Percentiles rank a stretch among this genome's conserved stretches.
Evolutionary conservation across 2,888 invertebrate genomes (phyloP).

Genomic region (Aporophyla lueneburgensis): DNA sequence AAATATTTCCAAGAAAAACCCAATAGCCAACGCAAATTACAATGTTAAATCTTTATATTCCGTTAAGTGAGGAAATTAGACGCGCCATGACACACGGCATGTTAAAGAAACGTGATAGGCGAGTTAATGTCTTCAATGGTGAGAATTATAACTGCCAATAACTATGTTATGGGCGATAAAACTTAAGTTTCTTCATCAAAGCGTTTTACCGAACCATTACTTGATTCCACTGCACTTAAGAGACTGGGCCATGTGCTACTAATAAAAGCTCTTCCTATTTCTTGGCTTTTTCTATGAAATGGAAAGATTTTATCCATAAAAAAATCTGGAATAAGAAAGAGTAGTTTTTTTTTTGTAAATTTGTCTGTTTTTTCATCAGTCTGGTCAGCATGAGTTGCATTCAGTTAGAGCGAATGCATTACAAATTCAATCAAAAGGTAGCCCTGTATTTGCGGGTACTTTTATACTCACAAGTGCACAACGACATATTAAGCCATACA

Average conservation of each 20-base stretch:
- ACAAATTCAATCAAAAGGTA: not conserved
- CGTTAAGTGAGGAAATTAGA: not conserved
- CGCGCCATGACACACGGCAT: not conserved
- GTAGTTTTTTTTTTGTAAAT: not conserved
- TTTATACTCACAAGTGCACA: no score
- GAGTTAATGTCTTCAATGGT: slow-evolving; percentile 11
- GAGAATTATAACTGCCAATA: slow-evolving; percentile 32
- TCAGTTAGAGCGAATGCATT: not conserved
- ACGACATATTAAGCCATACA: no score
- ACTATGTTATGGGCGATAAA: slow-evolving; percentile 31
- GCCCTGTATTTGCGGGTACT: no score
- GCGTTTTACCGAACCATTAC: not conserved
- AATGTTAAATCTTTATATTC: not conserved
- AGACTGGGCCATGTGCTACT: slow-evolving; percentile 4
- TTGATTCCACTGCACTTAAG: not conserved
- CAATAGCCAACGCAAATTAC: not conserved
- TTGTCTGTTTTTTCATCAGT: not conserved
- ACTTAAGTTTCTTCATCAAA: slow-evolving; percentile 2
- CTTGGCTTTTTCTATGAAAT: not conserved
- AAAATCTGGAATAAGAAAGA: not conserved
- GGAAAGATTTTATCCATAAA: not conserved
- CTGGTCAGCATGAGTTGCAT: not conserved
- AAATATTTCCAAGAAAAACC: slow-evolving; percentile 2
- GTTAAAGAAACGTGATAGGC: slow-evolving; percentile 24
- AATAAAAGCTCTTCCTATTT: not conserved